Conservation (phyloP, 2,797 vertebrate genomes). For the Syndactyla subalaris region DNA sequence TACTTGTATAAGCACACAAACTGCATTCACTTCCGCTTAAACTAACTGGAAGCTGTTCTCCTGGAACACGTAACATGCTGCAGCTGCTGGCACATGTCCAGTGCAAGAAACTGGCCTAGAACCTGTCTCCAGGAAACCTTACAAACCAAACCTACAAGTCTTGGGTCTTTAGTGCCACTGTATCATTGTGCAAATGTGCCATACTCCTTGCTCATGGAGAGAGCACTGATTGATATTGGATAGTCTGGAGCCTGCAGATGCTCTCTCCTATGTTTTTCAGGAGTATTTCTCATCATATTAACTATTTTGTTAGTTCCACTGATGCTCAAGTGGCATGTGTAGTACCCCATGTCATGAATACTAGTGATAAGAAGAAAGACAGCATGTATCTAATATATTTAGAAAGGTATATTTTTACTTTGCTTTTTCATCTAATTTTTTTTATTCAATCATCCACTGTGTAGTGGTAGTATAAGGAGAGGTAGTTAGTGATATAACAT, state of each 20-base stretch:
- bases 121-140: neutral
- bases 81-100: neutral
- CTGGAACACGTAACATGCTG: neutral
- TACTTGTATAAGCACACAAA: neutral
- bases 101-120: accelerated
- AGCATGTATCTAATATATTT: neutral
- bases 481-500: neutral
- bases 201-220: neutral
- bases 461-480: neutral
- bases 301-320: accelerated
- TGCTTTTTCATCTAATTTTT: neutral
- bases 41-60: neutral
- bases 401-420: neutral
- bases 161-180: neutral
- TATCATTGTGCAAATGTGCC: neutral
- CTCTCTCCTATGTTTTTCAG: neutral
- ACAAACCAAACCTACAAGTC: neutral
- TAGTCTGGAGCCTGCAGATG: neutral
- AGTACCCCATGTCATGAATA: neutral
- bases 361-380: neutral
- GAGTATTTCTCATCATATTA: neutral
- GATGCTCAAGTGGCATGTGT: neutral
- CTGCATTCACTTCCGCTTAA: neutral
- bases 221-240: neutral
- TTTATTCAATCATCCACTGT: neutral